Evolutionary conservation across 2,113 vertebrate genomes (phyloP), one percentile per base, ranked within the genome.

Genomic region (Cromileptes altivelis): DNA sequence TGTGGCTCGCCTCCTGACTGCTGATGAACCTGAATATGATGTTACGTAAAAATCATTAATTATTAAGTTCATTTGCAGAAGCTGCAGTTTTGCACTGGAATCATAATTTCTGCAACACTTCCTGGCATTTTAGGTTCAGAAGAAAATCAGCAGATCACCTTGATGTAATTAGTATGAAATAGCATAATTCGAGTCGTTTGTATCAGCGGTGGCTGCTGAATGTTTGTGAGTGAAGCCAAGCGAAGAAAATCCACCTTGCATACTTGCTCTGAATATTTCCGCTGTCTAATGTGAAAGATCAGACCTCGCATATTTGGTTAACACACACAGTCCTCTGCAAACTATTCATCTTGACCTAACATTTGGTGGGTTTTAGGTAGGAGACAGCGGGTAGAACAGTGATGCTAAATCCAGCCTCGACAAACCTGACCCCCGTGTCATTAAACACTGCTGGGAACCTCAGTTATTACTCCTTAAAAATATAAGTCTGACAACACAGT

Each of bases 391-490:
- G 49, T 52, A 55, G 47, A 85, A 72, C 86, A 72, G 19, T 37
- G 71, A 78, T 55, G 80, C 77, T 81, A 72, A 91, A 87, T 71
- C 76, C 71, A 82, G 64, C 73, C 60, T 56, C 67, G 30, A 7
- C 33, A 70, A 85, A 85, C 42, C 75, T 63, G 60, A 88, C 72
- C 80, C 56, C 23, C 27, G 72, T 72, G 61, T 78, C 78, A 72
- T 79, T 75, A 78, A 82, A 73, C 80, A 49, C 79, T 80, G 77
- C 74, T 79, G 75, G 60, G 60, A 53, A 79, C 42, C 55, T 75
- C 69, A 61, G 85, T 91, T 89, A 89, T 91, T 86, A 78, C 86
- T 81, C 63, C 75, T 84, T 84, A 82, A 78, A 86, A 88, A 82
- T 78, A 89, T 84, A 91, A 77, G 67, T 79, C 61, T 75, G 76